Base-by-base conservation (phyloP, 2,797 vertebrate genomes). In the Peromyscus attwateri region DNA sequence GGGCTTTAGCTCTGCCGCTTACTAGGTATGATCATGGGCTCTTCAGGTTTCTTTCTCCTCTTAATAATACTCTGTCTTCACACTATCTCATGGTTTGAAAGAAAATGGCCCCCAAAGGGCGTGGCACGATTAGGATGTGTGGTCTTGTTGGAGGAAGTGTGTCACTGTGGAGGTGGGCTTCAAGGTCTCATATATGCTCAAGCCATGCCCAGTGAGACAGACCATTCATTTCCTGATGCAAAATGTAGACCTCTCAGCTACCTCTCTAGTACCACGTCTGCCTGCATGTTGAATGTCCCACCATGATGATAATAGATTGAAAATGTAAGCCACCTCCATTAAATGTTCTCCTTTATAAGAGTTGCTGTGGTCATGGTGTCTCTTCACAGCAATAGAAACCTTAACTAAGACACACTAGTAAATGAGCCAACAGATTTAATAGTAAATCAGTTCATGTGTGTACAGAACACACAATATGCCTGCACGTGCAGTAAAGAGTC, bases 391-490 rank as follows among this genome's bases (percentile, higher is more conserved):
- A n/a, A n/a, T 23, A 73, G 70, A 73, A 37, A 40, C n/a, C n/a
- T 21, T 73, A 73, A 37, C 19, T 71, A 37, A 37, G 19, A 73
- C n/a, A 66, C 29, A 64, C 31, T 49, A 91, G 62, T 76, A 84
- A 92, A 55, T 84, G 49, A 85, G 34, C 81, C 77, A 94, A 71
- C 37, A 71, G 52, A 87, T 57, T 34, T 62, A 70, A 43, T 77
- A 81, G 71, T 66, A 93, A 95, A 16, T 87, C 34, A 21, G 21
- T 91, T 91, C 81, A 89, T 84, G 76, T n/a, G 68, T 60, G 60
- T 27, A 46, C 40, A 87, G 37, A 82, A 95, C 79, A 9, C 16
- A 84, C 19, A 80, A 81, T 7, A 80, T 31, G 25, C 12, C 37
- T 94, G 14, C 9, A 88, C 62, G 6, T 46, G 70, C 6, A 66